Percentiles rank a stretch among this genome's conserved stretches.
Conservation (phyloP, 2,888 invertebrate genomes). For the Allygus modestus region DNA sequence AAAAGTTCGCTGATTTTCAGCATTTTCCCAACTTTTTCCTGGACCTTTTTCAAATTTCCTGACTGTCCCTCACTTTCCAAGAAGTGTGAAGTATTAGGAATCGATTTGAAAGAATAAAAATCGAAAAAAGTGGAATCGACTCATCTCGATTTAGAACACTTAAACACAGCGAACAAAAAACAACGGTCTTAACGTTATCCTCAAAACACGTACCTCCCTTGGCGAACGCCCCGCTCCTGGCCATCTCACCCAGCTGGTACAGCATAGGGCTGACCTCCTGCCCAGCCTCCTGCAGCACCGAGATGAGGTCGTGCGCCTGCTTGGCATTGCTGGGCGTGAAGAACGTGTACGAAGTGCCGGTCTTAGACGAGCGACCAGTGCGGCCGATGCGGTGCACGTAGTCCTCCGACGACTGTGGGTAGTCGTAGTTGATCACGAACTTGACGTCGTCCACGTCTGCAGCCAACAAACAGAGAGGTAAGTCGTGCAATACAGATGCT, state of each 20-base stretch:
- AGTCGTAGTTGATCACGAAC: slow-evolving; percentile 99
- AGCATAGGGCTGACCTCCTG: slow-evolving; percentile 93
- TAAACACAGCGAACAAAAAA: too few species aligned
- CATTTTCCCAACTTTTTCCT: too few species aligned
- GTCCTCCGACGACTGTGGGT: slow-evolving; percentile 98
- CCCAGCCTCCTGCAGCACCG: slow-evolving; percentile 95
- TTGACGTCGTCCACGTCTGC: slow-evolving; percentile 99
- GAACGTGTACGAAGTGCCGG: slow-evolving; percentile 97
- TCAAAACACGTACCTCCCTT: slow-evolving; percentile 59
- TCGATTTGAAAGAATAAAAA: too few species aligned
- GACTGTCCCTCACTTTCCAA: too few species aligned
- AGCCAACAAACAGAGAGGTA: background rate
- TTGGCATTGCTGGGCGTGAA: slow-evolving; percentile 94
- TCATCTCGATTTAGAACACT: too few species aligned
- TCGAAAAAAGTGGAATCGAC: too few species aligned
- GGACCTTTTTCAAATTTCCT: too few species aligned
- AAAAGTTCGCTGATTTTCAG: too few species aligned
- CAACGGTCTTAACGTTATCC: too few species aligned
- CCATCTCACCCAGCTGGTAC: slow-evolving; percentile 69
- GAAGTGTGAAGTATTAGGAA: too few species aligned
- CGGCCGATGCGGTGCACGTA: slow-evolving; percentile 98
- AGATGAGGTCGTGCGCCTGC: slow-evolving; percentile 94
- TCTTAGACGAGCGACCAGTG: slow-evolving; percentile 94
- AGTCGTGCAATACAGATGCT: too few species aligned
- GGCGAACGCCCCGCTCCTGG: slow-evolving; percentile 68